phyloP scores from a whole-genome alignment of 2,888 invertebrate genomes.

The Himalopsyche anomala region DNA sequence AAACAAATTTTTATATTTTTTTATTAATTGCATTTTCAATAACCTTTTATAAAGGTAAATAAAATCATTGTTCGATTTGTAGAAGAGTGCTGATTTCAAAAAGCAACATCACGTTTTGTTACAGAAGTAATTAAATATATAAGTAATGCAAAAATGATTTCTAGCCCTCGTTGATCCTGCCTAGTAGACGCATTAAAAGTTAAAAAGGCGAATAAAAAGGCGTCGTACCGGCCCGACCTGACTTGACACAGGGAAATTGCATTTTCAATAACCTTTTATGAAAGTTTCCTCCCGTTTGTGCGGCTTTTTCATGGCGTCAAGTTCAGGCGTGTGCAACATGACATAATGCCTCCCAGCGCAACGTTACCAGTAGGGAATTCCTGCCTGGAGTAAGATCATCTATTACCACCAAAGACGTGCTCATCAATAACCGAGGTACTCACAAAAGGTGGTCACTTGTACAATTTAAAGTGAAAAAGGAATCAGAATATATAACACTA shows the following conservation, averaged over 20 bases:
- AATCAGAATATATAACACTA: no score
- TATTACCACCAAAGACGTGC: neutral
- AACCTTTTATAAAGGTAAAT: no score
- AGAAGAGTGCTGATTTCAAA: no score
- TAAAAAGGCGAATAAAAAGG: constrained; percentile 15
- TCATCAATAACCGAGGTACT: neutral
- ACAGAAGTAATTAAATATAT: no score
- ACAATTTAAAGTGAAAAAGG: no score
- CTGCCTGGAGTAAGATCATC: neutral
- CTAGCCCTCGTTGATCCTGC: neutral
- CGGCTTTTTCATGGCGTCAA: constrained; percentile 50
- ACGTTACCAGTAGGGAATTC: neutral
- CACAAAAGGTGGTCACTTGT: no score
- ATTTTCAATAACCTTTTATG: constrained; percentile 64
- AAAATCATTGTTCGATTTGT: no score
- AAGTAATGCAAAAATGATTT: no score
- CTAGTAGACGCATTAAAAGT: neutral
- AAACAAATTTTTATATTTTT: no score
- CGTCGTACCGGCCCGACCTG: constrained; percentile 1
- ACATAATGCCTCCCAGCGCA: neutral
- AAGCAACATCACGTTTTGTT: no score
- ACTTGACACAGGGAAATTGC: constrained; percentile 63
- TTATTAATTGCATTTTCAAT: no score
- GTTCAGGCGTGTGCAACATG: constrained; percentile 46
- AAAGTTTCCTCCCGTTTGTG: constrained; percentile 52